A percentile compares a stretch with the other conserved stretches of the same genome.
Conservation (phyloP, 2,113 vertebrate species). For the Laterallus jamaicensis region DNA sequence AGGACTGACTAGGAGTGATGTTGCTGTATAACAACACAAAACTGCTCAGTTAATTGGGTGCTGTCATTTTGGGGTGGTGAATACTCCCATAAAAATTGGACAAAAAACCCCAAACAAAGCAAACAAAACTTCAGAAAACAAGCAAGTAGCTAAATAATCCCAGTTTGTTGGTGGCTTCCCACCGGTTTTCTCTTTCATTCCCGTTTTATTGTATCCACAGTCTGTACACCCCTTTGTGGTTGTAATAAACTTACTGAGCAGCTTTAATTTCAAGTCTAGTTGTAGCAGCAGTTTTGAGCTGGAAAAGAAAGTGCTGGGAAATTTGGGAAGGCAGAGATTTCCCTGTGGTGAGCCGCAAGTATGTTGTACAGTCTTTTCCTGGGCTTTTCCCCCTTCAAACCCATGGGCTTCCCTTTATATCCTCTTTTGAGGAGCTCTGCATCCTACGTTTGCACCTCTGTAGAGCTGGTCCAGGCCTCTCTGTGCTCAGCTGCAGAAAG, state of each 20-base stretch:
- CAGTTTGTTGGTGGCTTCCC: neutral
- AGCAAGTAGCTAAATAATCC: neutral
- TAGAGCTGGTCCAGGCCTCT: neutral
- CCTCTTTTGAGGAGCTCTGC: neutral
- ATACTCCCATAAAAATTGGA: neutral
- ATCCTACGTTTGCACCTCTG: accelerated
- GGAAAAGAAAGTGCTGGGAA: neutral
- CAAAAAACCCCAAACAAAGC: neutral
- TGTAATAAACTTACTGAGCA: neutral
- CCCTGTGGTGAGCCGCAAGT: neutral
- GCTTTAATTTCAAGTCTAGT: neutral
- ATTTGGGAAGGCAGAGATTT: neutral
- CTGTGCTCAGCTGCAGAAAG: neutral
- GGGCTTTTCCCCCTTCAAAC: neutral
- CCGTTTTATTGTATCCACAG: neutral
- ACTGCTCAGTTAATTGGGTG: neutral
- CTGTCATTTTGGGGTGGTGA: neutral
- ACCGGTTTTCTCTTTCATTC: neutral
- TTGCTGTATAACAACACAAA: neutral
- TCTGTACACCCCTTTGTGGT: neutral
- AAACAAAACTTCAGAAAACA: neutral
- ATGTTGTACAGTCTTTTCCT: neutral
- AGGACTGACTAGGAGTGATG: neutral
- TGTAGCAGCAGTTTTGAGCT: neutral
- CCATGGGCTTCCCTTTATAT: neutral